Conservation (phyloP, 2,113 vertebrate species). For the Microcebus ravelobensis region DNA sequence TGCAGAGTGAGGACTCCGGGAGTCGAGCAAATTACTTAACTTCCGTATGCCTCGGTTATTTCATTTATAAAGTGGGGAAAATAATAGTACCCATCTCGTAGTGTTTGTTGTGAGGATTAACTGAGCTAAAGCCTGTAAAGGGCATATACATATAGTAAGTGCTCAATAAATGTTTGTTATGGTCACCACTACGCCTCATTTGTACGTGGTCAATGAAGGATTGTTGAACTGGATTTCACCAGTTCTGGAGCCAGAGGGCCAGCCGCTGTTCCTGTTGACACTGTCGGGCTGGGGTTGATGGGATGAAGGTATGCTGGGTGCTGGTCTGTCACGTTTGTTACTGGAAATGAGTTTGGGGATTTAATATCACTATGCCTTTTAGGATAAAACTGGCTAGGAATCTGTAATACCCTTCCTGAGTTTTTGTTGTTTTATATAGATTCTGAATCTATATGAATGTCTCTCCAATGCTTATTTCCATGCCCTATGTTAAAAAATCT, state of each 20-base stretch:
- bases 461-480: neutral
- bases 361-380: neutral
- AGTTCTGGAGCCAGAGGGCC: neutral
- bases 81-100: neutral
- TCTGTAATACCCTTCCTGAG: neutral
- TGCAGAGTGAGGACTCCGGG: neutral
- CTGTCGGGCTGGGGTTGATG: neutral
- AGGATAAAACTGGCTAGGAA: neutral
- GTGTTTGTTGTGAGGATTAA: neutral
- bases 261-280: rapidly evolving
- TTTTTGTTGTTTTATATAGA: neutral
- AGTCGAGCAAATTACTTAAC: neutral
- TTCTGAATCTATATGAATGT: neutral
- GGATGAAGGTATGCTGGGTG: rapidly evolving
- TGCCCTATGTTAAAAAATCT: neutral
- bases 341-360: neutral
- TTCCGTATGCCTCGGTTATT: neutral
- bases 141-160: rapidly evolving
- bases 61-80: neutral
- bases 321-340: neutral
- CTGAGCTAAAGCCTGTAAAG: neutral
- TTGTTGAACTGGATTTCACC: neutral
- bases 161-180: too few relatives aligned
- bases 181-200: too few relatives aligned
- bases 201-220: rapidly evolving